These are phyloP conservation scores for Harpalus rubripes DNA, from an alignment of 2,888 invertebrate species.

Conservation along the genomic window DNA sequence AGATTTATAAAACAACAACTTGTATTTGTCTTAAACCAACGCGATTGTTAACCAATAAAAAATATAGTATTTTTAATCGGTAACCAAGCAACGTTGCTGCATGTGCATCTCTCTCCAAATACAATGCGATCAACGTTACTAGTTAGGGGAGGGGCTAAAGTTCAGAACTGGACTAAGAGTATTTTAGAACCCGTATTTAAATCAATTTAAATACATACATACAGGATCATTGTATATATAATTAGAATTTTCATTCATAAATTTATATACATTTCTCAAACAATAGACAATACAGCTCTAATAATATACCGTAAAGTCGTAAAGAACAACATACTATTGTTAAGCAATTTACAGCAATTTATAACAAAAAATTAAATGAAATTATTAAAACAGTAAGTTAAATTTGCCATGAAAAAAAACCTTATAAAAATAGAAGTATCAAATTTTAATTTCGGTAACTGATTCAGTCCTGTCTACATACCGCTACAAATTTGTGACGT, in stretches of 20 bases:
- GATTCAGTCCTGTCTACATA: constrained; percentile 40
- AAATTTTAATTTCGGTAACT: not conserved
- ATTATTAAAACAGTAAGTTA: too few relatives aligned
- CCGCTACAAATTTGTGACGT: constrained; percentile 63
- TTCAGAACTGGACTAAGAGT: constrained; percentile 22
- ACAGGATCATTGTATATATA: not conserved
- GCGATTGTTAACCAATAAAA: constrained; percentile 33
- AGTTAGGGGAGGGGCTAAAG: constrained; percentile 45
- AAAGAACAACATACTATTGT: not conserved
- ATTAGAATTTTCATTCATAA: not conserved
- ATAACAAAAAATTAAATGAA: too few relatives aligned
- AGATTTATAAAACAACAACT: not conserved
- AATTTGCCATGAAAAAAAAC: too few relatives aligned
- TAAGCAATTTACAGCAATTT: too few relatives aligned
- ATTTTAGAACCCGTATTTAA: not conserved
- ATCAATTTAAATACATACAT: constrained; percentile 5
- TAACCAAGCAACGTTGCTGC: constrained; percentile 64
- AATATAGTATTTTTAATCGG: constrained; percentile 48
- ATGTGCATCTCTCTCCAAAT: constrained; percentile 56
- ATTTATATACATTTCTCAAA: not conserved
- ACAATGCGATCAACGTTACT: constrained; percentile 30
- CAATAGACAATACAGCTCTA: not conserved
- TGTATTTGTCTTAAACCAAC: not conserved
- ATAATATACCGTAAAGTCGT: not conserved
- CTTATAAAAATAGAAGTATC: too few relatives aligned